These are phyloP conservation scores for Limnephilus marmoratus DNA, from an alignment of 2,888 invertebrate genomes.

Conservation along the genomic window DNA sequence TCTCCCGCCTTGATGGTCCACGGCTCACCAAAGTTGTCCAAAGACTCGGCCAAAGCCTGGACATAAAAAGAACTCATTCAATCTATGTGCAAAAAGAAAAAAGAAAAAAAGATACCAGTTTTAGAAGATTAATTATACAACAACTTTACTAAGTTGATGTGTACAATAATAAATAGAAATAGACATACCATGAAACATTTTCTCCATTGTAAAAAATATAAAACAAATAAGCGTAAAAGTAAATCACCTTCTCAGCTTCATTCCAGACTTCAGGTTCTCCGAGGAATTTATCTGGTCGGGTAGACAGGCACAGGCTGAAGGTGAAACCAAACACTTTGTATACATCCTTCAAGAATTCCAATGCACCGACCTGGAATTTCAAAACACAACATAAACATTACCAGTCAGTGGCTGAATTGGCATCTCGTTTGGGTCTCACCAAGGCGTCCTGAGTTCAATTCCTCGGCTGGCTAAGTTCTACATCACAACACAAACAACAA, in stretches of 20 bases:
- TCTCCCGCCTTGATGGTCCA: conserved; percentile 97
- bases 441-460: too few relatives aligned
- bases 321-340: conserved; percentile 97
- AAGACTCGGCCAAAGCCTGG: conserved; percentile 88
- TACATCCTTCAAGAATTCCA: conserved; percentile 93
- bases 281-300: conserved; percentile 95
- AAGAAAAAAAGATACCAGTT: background rate
- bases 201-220: too few relatives aligned
- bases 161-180: too few relatives aligned
- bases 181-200: too few relatives aligned
- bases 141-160: too few relatives aligned
- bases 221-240: conserved; percentile 13
- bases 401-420: too few relatives aligned
- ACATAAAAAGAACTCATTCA: background rate
- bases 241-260: conserved; percentile 87
- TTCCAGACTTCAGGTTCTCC: conserved; percentile 95
- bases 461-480: too few relatives aligned
- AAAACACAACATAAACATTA: conserved; percentile 2
- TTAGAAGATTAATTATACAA: too few relatives aligned
- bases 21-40: conserved; percentile 89
- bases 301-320: conserved; percentile 94
- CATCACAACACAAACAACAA: too few relatives aligned
- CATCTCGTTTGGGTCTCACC: too few relatives aligned
- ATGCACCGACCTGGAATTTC: conserved; percentile 74
- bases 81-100: background rate